Base-by-base conservation (phyloP, 2,888 invertebrate species). In the Dione juno region DNA sequence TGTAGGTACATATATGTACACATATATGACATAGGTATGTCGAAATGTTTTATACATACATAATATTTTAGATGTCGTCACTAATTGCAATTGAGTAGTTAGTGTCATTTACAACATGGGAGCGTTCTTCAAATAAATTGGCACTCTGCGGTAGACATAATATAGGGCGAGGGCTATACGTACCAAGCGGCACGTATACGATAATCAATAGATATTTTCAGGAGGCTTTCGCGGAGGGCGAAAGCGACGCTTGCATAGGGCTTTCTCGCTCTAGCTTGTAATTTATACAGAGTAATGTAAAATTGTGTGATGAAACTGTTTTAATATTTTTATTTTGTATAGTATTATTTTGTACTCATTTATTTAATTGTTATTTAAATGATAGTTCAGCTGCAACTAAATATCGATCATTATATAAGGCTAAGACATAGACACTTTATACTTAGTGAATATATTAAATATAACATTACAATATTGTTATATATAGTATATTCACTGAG, bases 191-290 rank as follows among this genome's bases (percentile, higher is more conserved):
- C 81, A 87, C 84, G 84, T 91, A 87, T 92, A 92, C 90, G 86
- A 89, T 92, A 93, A 93, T 93, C 92, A 92, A 93, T 93, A 92
- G 88, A 92, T 92, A 92, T 93, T 93, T 93, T 92, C 92, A 92
- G 92, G 89, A 92, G 92, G 92, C 92, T 91, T 91, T 92, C 90
- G 90, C 85, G 84, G 84, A 82, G 89, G 80, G 87, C 77, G 88
- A 86, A 79, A 79, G 87, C 79, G 87, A 87, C 80, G 82, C 78
- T 77, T 73, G 75, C 73, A 85, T 87, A 84, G 77, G 76, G 81
- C 83, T 77, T 69, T 89, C 91, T 89, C 91, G 77, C 84, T 92
- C 89, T 77, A 70, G 78, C 85, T 78, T 83, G 86, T 89, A 89
- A 90, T 89, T 88, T 89, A 82, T 81, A 83, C 82, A 89, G 89